phyloP scores from a whole-genome alignment of 2,888 invertebrate genomes.

The Helobdella robusta region DNA sequence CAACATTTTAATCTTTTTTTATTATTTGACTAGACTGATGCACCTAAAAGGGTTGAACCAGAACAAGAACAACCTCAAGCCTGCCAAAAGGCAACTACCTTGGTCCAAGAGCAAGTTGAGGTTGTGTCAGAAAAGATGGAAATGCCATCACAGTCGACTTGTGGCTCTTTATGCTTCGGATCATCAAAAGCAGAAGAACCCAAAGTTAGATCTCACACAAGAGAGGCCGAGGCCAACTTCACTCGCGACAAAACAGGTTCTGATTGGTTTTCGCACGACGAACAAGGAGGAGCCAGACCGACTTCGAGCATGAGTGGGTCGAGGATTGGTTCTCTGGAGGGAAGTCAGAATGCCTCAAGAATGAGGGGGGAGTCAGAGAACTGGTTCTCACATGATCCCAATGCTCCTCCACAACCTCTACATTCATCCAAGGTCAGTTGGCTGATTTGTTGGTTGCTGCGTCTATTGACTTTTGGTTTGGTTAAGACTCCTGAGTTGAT shows the following conservation, averaged over 20 bases:
- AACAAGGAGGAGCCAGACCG: background rate
- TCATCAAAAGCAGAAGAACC: slow-evolving; percentile 25
- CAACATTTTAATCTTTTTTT: too few relatives aligned
- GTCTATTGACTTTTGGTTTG: too few relatives aligned
- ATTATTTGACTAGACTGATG: too few relatives aligned
- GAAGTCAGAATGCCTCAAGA: slow-evolving; percentile 29
- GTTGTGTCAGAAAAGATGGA: too few relatives aligned
- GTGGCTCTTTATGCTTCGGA: slow-evolving; percentile 8
- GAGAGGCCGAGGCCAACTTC: slow-evolving; percentile 17
- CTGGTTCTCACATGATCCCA: slow-evolving; percentile 35
- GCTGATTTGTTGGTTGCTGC: too few relatives aligned
- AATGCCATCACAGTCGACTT: too few relatives aligned
- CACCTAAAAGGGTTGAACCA: too few relatives aligned
- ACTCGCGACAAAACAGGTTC: slow-evolving; percentile 31
- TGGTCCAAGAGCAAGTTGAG: too few relatives aligned
- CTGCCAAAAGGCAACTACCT: too few relatives aligned
- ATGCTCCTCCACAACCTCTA: slow-evolving; percentile 23
- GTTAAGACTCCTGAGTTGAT: too few relatives aligned
- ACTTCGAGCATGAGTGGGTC: slow-evolving; percentile 6
- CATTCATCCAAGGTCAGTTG: slow-evolving; percentile 24
- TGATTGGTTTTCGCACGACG: slow-evolving; percentile 34
- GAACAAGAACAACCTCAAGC: too few relatives aligned
- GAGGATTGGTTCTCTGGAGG: slow-evolving; percentile 29
- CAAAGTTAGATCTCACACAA: background rate
- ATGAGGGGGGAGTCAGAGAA: slow-evolving; percentile 30